Evolutionary conservation across 2,888 invertebrate species (phyloP), one percentile per base, ranked within the genome.

Genomic region (Kuschelorhynchus macadamiae): DNA sequence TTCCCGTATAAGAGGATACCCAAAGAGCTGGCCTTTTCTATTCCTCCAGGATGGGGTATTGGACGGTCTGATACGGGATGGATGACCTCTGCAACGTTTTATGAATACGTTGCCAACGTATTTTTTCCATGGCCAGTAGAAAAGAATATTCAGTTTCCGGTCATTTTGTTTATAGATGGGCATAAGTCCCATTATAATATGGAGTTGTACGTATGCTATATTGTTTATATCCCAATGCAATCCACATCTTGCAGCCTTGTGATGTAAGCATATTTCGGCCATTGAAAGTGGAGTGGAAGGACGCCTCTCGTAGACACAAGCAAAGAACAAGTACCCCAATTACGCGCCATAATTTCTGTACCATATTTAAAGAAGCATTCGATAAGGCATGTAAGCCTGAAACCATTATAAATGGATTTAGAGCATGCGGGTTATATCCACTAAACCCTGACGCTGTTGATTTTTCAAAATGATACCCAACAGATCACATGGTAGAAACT

Each of bases 131-230:
- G 81, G 81, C 66, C 83, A 33, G 36, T n/a, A 33, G 69, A 75
- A 60, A 76, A 81, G 55, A 68, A 77, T 41, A 77, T 83, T 39
- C 56, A 74, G 52, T 71, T 77, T 16, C 83, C 77, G 39, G 74
- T 83, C n/a, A 76, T 84, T 53, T 61, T 83, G 4, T 84, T 81
- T 63, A 67, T 85, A n/a, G n/a, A n/a, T n/a, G n/a, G n/a, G n/a
- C n/a, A n/a, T n/a, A n/a, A n/a, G n/a, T 21, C 81, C 11, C 81
- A 84, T 70, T 55, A 83, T 60, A 80, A 79, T 8, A 65, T 81
- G 61, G 77, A 80, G 50, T 65, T 81, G 9, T 80, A 79, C 60
- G 70, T 81, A 75, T 80, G 63, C 65, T 82, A 16, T 71, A 81
- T 49, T 75, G 79, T 33, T 70, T 84, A n/a, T 77, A 73, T 25